Conservation (phyloP, 2,113 vertebrate genomes). For the Urocynchramus pylzowi region DNA sequence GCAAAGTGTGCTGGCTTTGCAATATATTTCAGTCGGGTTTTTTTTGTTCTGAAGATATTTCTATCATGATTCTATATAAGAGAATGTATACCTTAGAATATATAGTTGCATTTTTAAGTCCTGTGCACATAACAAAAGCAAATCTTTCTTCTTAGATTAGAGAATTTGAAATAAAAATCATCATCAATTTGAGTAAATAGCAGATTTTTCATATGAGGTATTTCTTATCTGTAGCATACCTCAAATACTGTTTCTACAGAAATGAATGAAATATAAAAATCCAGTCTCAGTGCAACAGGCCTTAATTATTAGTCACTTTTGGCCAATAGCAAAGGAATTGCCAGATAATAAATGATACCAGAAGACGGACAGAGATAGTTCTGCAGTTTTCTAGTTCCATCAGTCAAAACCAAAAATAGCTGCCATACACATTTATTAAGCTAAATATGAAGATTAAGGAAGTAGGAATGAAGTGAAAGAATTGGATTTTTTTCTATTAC, state of each 20-base stretch:
- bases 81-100: neutral
- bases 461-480: neutral
- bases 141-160: neutral
- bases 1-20: neutral
- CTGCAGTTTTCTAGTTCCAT: neutral
- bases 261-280: neutral
- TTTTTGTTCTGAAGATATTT: neutral
- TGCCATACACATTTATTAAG: neutral
- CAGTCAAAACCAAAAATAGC: neutral
- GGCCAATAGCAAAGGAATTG: neutral
- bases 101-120: neutral
- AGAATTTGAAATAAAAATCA: neutral
- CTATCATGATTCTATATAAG: neutral
- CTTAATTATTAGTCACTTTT: neutral
- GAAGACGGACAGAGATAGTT: neutral
- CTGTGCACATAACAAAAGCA: neutral
- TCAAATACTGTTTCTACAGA: neutral
- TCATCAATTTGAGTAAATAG: neutral
- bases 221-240: neutral
- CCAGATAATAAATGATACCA: neutral
- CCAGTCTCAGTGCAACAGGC: neutral
- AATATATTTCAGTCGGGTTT: neutral
- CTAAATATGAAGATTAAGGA: neutral
- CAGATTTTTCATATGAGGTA: neutral
- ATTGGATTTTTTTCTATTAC: neutral